phyloP scores from a whole-genome alignment of 1,140 invertebrate species.

The Drosophila virilis region DNA sequence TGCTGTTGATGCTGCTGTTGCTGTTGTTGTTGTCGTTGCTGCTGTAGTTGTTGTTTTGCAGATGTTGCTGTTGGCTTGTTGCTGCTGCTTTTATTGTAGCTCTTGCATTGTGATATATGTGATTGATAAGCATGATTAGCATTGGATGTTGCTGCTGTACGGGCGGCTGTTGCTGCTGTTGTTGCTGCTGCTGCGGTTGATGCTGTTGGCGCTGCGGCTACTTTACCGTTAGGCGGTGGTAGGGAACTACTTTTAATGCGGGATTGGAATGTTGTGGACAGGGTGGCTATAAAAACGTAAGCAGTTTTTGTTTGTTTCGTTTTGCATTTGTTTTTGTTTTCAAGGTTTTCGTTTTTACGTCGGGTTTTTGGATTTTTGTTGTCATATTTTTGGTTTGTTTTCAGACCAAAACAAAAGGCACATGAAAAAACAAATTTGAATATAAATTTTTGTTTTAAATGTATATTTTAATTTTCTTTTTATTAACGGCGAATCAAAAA shows the following conservation, averaged over 20 bases:
- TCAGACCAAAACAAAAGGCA: conserved; percentile 71
- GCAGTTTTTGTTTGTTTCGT: conserved; percentile 61
- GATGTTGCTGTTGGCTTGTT: conserved; percentile 41
- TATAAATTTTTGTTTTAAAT: conserved; percentile 52
- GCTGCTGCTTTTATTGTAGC: conserved; percentile 36
- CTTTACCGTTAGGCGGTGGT: conserved; percentile 83
- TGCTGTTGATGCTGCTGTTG: conserved; percentile 46
- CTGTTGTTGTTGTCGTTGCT: conserved; percentile 37
- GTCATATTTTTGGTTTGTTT: conserved; percentile 29
- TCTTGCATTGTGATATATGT: conserved; percentile 69
- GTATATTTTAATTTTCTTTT: conserved; percentile 44
- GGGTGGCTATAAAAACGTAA: conserved; percentile 85
- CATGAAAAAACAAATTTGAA: conserved; percentile 65
- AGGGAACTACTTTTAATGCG: conserved; percentile 85
- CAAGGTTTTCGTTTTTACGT: conserved; percentile 28
- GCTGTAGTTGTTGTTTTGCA: conserved; percentile 34
- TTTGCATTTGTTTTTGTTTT: conserved; percentile 41
- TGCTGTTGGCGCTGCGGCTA: conserved; percentile 71
- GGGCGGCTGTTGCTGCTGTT: conserved; percentile 51
- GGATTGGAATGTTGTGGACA: conserved; percentile 85
- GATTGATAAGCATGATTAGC: conserved; percentile 80
- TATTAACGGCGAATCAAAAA: conserved; percentile 41
- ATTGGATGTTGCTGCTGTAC: conserved; percentile 63
- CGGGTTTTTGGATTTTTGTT: conserved; percentile 32
- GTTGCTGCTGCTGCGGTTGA: conserved; percentile 50